These are phyloP conservation scores for Dromiciops gliroides DNA, from an alignment of 2,113 vertebrate genomes.

Conservation along the genomic window DNA sequence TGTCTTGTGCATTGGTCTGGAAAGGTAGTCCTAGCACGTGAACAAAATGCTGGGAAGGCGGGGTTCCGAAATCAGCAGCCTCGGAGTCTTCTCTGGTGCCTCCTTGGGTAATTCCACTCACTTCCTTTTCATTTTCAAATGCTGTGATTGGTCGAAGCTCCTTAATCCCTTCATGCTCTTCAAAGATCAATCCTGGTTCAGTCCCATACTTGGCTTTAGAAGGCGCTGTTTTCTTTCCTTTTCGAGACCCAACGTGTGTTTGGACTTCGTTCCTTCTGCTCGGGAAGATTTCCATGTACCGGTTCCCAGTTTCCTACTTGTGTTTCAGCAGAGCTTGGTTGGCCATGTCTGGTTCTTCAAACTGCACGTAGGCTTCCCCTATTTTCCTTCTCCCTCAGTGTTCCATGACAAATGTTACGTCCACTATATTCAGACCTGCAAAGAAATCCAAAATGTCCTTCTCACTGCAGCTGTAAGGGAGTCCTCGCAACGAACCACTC, in stretches of 20 bases:
- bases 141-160: conserved; percentile 35
- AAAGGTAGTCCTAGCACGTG: too few relatives aligned
- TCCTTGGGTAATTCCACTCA: not conserved
- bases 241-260: conserved; percentile 60
- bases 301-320: conserved; percentile 88
- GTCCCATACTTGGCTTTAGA: conserved; percentile 67
- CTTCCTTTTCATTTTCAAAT: conserved; percentile 65
- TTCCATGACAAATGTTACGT: conserved; percentile 86
- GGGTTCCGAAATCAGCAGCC: too few relatives aligned
- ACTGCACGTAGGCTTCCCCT: conserved; percentile 93
- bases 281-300: conserved; percentile 96
- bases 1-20: too few relatives aligned
- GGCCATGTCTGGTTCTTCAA: conserved; percentile 88
- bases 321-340: conserved; percentile 89
- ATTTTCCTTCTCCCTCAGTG: conserved; percentile 86
- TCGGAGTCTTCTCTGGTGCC: too few relatives aligned
- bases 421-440: conserved; percentile 86
- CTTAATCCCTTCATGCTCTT: conserved; percentile 65
- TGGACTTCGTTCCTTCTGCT: conserved; percentile 87
- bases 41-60: too few relatives aligned
- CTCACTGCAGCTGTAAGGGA: too few relatives aligned
- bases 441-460: too few relatives aligned
- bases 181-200: conserved; percentile 71
- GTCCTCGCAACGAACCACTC: too few relatives aligned
- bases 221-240: conserved; percentile 58